phyloP scores from a whole-genome alignment of 2,888 invertebrate genomes.

The Polymixis flavicincta region DNA sequence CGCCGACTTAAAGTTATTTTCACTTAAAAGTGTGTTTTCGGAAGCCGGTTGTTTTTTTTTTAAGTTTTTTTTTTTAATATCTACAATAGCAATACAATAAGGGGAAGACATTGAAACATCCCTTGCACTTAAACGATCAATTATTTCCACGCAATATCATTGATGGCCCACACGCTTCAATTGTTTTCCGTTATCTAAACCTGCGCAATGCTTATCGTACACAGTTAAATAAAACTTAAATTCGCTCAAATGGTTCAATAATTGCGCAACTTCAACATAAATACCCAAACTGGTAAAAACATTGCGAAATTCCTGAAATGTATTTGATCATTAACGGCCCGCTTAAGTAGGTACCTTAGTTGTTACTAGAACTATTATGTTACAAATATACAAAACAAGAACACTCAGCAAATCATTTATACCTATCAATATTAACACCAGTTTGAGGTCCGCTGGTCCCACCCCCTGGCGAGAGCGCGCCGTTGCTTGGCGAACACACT shows the following conservation, averaged over 20 bases:
- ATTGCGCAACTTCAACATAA: neutral
- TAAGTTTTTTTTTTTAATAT: no score
- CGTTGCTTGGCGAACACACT: conserved; percentile 85
- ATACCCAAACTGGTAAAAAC: neutral
- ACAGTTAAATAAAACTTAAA: neutral
- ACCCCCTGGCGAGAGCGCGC: conserved; percentile 77
- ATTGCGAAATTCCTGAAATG: neutral
- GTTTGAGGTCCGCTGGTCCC: conserved; percentile 75
- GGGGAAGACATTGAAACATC: neutral
- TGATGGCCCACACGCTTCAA: neutral
- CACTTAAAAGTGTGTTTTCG: no score
- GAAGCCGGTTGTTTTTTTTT: no score
- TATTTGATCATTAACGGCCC: neutral
- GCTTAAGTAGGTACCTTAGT: neutral
- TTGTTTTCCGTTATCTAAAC: neutral
- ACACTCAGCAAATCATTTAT: neutral
- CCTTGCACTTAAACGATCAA: neutral
- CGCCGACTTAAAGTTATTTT: no score
- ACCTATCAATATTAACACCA: conserved; percentile 39
- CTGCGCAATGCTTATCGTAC: neutral
- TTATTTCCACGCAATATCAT: neutral
- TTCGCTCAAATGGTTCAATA: neutral
- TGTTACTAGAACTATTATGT: neutral
- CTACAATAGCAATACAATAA: no score
- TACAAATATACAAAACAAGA: neutral